These are phyloP conservation scores for Typhlichthys subterraneus DNA, from an alignment of 2,797 vertebrate species.

Conservation along the genomic window DNA sequence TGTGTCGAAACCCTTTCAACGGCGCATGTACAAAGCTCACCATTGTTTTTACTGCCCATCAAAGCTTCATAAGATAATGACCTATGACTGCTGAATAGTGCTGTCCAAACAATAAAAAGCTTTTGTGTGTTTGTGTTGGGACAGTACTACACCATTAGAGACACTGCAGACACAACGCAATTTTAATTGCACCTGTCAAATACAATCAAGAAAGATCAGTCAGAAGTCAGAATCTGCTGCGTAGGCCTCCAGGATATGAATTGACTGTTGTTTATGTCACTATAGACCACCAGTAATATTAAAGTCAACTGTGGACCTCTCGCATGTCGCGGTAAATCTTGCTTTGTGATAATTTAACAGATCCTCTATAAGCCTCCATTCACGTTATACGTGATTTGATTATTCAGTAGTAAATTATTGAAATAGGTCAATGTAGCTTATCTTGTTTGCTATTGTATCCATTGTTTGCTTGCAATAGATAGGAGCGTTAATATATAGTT, in stretches of 20 bases:
- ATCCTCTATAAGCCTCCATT: not conserved
- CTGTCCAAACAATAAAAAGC: not conserved
- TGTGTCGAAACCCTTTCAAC: not conserved
- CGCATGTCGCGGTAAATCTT: too few relatives aligned
- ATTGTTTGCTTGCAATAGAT: too few relatives aligned
- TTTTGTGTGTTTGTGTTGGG: not conserved
- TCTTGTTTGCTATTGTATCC: too few relatives aligned
- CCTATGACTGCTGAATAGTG: conserved; percentile 2
- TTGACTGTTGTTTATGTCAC: not conserved
- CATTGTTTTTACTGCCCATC: conserved; percentile 17
- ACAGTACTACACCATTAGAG: not conserved
- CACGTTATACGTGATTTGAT: not conserved
- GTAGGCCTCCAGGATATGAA: not conserved
- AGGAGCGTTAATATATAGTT: too few relatives aligned
- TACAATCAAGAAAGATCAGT: not conserved
- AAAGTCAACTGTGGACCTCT: too few relatives aligned
- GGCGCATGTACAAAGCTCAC: conserved; percentile 2
- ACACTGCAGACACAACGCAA: not conserved
- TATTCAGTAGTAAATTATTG: too few relatives aligned
- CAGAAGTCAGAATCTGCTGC: not conserved
- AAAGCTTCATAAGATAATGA: conserved; percentile 14
- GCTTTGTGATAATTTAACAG: not conserved
- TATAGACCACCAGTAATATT: too few relatives aligned
- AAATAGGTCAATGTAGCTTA: too few relatives aligned
- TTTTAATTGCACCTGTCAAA: not conserved